Percentiles rank a stretch among this genome's conserved stretches.
phyloP scores from a whole-genome alignment of 2,888 invertebrate species.

The Ectobius pallidus region DNA sequence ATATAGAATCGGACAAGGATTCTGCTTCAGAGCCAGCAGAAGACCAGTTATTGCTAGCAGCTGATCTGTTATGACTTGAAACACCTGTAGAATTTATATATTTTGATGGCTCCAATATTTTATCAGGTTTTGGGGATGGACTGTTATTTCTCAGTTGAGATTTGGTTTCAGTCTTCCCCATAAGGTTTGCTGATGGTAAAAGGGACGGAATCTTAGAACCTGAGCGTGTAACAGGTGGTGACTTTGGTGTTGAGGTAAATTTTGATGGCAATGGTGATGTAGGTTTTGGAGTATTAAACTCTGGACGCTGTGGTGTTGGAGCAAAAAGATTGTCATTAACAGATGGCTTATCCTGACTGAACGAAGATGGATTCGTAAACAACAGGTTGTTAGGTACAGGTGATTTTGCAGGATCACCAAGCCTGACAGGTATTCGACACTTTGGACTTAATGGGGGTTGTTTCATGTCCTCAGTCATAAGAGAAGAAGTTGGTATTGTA shows the following conservation, averaged over 20 bases:
- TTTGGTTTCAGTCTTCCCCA: neutral
- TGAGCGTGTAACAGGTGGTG: neutral
- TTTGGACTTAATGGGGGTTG: neutral
- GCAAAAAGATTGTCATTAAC: conserved; percentile 42
- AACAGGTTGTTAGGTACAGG: neutral
- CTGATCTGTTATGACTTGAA: no score
- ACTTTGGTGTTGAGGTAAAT: neutral
- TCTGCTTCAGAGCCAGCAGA: neutral
- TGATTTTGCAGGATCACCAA: conserved; percentile 1
- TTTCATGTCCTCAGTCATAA: neutral
- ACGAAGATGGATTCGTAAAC: conserved; percentile 41
- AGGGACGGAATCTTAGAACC: conserved; percentile 20
- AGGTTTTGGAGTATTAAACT: conserved; percentile 13
- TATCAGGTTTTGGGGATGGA: neutral
- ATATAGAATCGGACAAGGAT: conserved; percentile 1
- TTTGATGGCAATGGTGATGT: neutral
- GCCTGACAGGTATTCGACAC: conserved; percentile 14
- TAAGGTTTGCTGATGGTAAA: neutral
- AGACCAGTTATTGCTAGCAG: neutral
- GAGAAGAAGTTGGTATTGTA: no score
- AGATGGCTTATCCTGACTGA: conserved; percentile 45
- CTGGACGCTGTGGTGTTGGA: conserved; percentile 45
- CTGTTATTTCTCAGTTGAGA: neutral
- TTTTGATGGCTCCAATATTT: neutral
- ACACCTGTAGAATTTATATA: no score